Evolutionary conservation across 2,888 invertebrate genomes (phyloP), one percentile per base, ranked within the genome.

Genomic region (Actias luna): DNA sequence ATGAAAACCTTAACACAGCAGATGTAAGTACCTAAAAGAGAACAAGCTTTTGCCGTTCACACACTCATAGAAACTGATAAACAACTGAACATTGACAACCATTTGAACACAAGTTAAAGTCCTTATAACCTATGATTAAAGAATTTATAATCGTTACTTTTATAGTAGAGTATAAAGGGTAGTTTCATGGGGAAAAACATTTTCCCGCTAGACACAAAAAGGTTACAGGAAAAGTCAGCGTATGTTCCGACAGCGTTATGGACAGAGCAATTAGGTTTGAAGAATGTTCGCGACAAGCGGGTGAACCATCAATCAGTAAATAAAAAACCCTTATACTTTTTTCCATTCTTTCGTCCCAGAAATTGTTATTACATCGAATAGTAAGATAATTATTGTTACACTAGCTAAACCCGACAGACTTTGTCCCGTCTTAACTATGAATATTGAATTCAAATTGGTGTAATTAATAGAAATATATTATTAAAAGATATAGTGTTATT

Each of bases 191-290:
- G 12, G 12, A 10, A 42, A 42, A 42, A 18, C 55, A 29, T 29
- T 29, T 55, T 52, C 1, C 55, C 27, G 29, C 55, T 55, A 55
- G 55, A 55, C 55, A 55, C n/a, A 55, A 55, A 55, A 55, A 55
- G n/a, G 14, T 1, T 3, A 29, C 7, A 2, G n/a, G 12, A 55
- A 55, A 55, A 8, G 16, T 25, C 52, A 52, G 27, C 52, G 52
- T 55, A 55, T 55, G 55, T 29, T 29, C 16, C 7, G 29, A 16
- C 55, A 55, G 55, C n/a, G n/a, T 18, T 29, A 7, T 1, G 16
- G 29, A n/a, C 55, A 55, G 29, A 55, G 29, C 29, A 55, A 55
- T 55, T 29, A 29, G 29, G 29, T 27, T 55, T 5, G 16, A 22
- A 12, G 8, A 50, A 25, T 50, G 55, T 55, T n/a, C 29, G 16